Conservation (phyloP, 1,140 invertebrate genomes). For the Dryas iulia region DNA sequence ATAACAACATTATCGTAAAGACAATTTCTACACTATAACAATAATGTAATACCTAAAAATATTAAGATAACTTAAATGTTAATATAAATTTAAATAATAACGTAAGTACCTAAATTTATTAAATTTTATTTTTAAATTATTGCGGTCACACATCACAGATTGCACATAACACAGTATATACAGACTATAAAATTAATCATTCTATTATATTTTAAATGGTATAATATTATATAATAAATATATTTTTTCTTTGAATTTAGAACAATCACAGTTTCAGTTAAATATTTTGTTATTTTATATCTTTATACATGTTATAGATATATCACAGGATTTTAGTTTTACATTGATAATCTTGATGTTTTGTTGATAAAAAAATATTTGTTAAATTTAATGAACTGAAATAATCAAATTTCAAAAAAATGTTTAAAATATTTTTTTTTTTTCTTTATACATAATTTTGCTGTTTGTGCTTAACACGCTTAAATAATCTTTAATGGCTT, state of each 20-base stretch:
- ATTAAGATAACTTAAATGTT: neutral
- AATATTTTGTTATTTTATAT: neutral
- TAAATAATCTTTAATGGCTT: no score
- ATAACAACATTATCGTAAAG: neutral
- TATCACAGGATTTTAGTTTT: neutral
- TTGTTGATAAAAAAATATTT: no score
- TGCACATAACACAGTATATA: neutral
- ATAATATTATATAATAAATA: neutral
- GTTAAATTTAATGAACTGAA: no score
- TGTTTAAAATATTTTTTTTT: no score
- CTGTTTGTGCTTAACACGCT: no score
- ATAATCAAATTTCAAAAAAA: no score
- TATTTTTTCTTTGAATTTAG: neutral
- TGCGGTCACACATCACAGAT: neutral
- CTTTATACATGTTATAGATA: neutral
- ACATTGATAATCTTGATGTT: neutral
- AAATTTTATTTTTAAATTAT: neutral
- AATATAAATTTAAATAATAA: neutral
- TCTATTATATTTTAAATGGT: neutral
- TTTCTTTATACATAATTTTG: neutral
- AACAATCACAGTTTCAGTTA: neutral
- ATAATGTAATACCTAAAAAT: neutral
- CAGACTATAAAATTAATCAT: neutral
- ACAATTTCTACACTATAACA: neutral
- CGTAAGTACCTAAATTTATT: conserved; percentile 13